Evolutionary conservation across 2,888 invertebrate genomes (phyloP).

Genomic region (Taenaris catops): DNA sequence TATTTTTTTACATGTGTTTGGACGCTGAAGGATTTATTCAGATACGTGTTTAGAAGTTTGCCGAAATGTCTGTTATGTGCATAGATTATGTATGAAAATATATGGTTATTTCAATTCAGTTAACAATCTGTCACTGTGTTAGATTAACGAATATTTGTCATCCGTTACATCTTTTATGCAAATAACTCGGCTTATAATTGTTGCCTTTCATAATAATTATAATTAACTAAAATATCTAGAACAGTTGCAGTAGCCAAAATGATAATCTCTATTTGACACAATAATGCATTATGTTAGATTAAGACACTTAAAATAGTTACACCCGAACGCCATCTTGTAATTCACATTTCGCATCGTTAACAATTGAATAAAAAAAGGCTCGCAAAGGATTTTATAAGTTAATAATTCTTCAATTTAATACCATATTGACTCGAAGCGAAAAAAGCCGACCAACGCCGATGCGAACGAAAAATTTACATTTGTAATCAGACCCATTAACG

Average conservation of each 20-base stretch:
- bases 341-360: conserved; percentile 5
- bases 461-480: conserved; percentile 77
- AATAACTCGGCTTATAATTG: conserved; percentile 1
- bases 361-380: conserved; percentile 18
- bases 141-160: too few species aligned
- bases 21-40: conserved; percentile 8
- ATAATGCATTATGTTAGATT: conserved; percentile 12
- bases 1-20: conserved; percentile 6
- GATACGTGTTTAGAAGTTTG: too few species aligned
- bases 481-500: conserved; percentile 76
- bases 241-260: conserved; percentile 21
- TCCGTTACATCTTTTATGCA: background rate
- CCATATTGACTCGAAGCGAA: conserved; percentile 61
- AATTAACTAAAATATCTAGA: conserved; percentile 13
- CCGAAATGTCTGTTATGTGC: too few species aligned
- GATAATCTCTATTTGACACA: conserved; percentile 22
- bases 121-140: too few species aligned
- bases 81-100: too few species aligned
- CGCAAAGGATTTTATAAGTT: conserved; percentile 23
- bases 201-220: conserved; percentile 2
- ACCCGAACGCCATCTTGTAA: conserved; percentile 6
- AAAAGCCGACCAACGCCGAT: conserved; percentile 68
- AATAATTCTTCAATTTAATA: conserved; percentile 69
- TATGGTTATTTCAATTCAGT: too few species aligned
- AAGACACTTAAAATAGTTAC: conserved; percentile 6